Conservation (phyloP, 2,888 invertebrate species). For the Nasonovia ribisnigri region DNA sequence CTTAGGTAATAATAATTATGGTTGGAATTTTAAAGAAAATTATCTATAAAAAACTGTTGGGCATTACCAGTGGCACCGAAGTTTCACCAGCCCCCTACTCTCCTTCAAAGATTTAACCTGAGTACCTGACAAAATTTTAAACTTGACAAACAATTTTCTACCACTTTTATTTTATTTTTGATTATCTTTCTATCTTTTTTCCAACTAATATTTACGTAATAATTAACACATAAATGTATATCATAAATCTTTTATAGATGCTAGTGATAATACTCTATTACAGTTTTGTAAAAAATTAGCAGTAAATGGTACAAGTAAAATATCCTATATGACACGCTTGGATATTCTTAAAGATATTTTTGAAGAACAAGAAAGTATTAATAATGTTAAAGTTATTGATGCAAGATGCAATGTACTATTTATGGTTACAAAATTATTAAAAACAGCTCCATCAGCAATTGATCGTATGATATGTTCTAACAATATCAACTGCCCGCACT, state of each 20-base stretch:
- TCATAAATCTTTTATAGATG: slow-evolving; percentile 3
- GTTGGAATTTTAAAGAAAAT: too few species aligned
- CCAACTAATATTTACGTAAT: too few species aligned
- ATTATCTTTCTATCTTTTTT: too few species aligned
- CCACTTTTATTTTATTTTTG: too few species aligned
- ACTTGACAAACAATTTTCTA: too few species aligned
- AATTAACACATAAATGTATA: neutral
- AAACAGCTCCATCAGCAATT: slow-evolving; percentile 20
- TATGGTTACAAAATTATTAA: slow-evolving; percentile 6
- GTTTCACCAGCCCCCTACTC: too few species aligned
- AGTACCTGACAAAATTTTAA: too few species aligned
- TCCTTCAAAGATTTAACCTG: too few species aligned
- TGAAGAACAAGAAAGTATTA: neutral
- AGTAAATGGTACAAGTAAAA: neutral
- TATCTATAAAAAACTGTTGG: too few species aligned
- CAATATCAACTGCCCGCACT: neutral
- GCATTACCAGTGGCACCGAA: too few species aligned
- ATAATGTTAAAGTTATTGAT: neutral
- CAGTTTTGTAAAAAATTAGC: neutral
- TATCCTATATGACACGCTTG: neutral
- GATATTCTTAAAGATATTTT: neutral
- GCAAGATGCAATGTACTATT: slow-evolving; percentile 10
- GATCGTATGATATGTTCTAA: neutral
- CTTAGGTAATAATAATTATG: too few species aligned
- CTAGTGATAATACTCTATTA: neutral